Evolutionary conservation across 2,888 invertebrate genomes (phyloP).

Genomic region (Bruchidius siliquastri): DNA sequence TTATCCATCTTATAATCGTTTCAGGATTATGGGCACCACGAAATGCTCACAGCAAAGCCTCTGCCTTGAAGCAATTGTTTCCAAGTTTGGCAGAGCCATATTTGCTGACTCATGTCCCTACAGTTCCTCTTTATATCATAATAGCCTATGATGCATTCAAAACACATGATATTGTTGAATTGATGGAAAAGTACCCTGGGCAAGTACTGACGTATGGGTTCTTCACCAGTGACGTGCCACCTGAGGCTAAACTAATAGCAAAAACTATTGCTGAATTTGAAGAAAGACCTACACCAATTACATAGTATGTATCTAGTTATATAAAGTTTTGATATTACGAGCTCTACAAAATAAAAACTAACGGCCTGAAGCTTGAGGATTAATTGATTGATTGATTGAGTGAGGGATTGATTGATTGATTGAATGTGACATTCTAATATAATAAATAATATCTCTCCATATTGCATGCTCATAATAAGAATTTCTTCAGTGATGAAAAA

Average conservation of each 20-base stretch:
- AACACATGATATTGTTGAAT: conserved; percentile 57
- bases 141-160: conserved; percentile 68
- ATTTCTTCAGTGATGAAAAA: conserved; percentile 65
- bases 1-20: neutral
- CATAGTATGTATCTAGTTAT: conserved; percentile 50
- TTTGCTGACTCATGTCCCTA: conserved; percentile 55
- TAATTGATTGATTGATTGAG: no score
- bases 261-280: conserved; percentile 62
- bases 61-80: conserved; percentile 45
- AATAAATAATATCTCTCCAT: no score
- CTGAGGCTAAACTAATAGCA: conserved; percentile 57
- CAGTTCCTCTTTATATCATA: conserved; percentile 61
- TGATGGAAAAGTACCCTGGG: conserved; percentile 49
- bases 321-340: neutral
- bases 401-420: no score
- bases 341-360: no score
- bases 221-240: conserved; percentile 59
- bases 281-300: conserved; percentile 49
- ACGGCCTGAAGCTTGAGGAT: no score
- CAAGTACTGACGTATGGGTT: conserved; percentile 64
- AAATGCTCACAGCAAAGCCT: conserved; percentile 41
- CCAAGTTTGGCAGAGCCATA: conserved; percentile 52
- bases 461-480: no score
- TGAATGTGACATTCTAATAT: no score
- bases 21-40: conserved; percentile 47